Evolutionary conservation across 2,797 vertebrate species (phyloP).

Genomic region (Pantherophis alleghaniensis): DNA sequence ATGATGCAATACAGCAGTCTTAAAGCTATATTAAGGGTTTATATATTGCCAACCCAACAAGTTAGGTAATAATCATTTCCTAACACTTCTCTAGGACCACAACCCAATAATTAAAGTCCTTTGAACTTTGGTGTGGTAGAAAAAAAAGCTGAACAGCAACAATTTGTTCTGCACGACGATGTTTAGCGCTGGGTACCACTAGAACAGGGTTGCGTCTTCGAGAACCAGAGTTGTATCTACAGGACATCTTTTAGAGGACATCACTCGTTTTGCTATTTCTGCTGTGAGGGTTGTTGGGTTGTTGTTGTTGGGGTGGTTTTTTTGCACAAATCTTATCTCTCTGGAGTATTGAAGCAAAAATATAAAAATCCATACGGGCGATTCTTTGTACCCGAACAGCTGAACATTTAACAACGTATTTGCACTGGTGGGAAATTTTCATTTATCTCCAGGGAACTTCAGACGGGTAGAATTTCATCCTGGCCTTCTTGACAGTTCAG

Average conservation of each 20-base stretch:
- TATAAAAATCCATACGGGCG: background rate
- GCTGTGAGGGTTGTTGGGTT: no score
- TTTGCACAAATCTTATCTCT: background rate
- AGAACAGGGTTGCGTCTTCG: background rate
- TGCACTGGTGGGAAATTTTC: background rate
- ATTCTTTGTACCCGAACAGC: background rate
- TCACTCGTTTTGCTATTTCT: background rate
- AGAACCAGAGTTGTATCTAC: background rate
- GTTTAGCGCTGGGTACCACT: background rate
- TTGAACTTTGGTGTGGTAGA: rapidly evolving
- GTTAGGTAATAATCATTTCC: no score
- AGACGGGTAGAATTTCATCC: background rate
- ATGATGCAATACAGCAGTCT: no score
- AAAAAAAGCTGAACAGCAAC: rapidly evolving
- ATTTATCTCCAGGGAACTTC: background rate
- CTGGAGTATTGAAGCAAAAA: background rate
- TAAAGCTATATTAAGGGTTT: no score
- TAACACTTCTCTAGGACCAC: background rate
- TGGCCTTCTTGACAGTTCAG: background rate
- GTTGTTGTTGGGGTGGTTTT: no score
- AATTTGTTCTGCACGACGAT: background rate
- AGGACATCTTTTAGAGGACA: background rate
- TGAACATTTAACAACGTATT: background rate
- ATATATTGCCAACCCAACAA: no score
- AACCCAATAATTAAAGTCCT: background rate